Evolutionary conservation across 2,888 invertebrate species (phyloP).

Genomic region (Eupithecia exiguata): DNA sequence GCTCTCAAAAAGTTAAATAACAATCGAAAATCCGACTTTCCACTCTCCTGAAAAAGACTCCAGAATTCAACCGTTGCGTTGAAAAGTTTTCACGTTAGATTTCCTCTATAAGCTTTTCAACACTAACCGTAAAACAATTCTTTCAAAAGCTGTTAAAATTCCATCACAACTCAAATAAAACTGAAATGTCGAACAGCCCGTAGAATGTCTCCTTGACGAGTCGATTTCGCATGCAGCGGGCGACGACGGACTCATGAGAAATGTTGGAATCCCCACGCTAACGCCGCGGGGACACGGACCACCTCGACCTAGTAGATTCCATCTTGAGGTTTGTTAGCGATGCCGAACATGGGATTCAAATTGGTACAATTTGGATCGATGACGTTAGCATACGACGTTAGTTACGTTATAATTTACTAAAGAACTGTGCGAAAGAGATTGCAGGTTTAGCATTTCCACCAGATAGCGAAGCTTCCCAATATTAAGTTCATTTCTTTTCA

Average conservation of each 20-base stretch:
- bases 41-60: not conserved
- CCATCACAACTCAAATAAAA: conserved; percentile 18
- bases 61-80: not conserved
- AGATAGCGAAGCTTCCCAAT: not conserved
- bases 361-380: conserved; percentile 4
- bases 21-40: not conserved
- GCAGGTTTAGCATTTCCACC: not conserved
- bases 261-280: conserved; percentile 70
- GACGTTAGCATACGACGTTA: conserved; percentile 3
- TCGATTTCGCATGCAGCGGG: conserved; percentile 68
- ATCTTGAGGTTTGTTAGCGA: conserved; percentile 38
- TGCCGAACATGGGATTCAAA: conserved; percentile 1
- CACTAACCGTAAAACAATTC: not conserved
- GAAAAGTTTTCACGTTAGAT: not conserved
- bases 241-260: conserved; percentile 68
- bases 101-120: not conserved
- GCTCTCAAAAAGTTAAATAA: not conserved
- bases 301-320: conserved; percentile 59
- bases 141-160: not conserved
- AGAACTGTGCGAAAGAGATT: not conserved
- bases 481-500: not conserved
- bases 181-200: conserved; percentile 43
- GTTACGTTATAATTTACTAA: not conserved
- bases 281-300: conserved; percentile 63
- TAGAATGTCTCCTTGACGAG: conserved; percentile 63